Base-by-base conservation (phyloP, 2,888 invertebrate species). In the Timema podura region DNA sequence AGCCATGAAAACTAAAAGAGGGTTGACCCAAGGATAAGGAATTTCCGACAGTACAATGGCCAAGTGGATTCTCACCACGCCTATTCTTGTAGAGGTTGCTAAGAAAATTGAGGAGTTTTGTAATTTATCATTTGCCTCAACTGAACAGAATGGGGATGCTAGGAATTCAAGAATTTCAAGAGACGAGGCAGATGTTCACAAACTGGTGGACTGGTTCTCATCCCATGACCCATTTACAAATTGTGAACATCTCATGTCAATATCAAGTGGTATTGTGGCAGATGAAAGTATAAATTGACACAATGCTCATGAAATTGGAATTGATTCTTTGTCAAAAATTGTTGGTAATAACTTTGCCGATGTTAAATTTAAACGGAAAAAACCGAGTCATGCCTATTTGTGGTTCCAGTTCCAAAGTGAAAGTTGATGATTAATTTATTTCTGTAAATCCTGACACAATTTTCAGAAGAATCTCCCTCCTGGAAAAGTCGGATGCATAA, bases 101-200 rank as follows among this genome's bases (percentile, higher is more conserved):
- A 67, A 68, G 47, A 69, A 69, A 68, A 45, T 74, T 45, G 74
- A 75, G 54, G 49, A 65, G 51, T 74, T 72, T 74, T 66, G 70
- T 48, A 71, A 68, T 51, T 64, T 68, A 6, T n/a, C 48, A 48
- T 71, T 70, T 71, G 51, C 65, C 59, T 71, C 66, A 64, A 70
- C 73, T 65, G 75, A 74, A 65, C 72, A 75, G 67, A 73, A 74
- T 59, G 74, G 75, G 75, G 6, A 75, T 61, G 69, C 73, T 16
- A 72, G 73, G 59, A 57, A 57, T 68, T 73, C 72, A 54, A 54
- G 54, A 11, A 13, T 54, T 72, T 69, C 71, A 47, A 64, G 44
- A 45, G 64, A 44, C 46, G 13, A 64, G 11, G 30, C 7, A 45
- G 64, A 64, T 45, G 64, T 45, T 8, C 10, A 13, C n/a, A 8